Conservation (phyloP, 2,113 vertebrate species). For the Sinocyclocheilus anshuiensis region DNA sequence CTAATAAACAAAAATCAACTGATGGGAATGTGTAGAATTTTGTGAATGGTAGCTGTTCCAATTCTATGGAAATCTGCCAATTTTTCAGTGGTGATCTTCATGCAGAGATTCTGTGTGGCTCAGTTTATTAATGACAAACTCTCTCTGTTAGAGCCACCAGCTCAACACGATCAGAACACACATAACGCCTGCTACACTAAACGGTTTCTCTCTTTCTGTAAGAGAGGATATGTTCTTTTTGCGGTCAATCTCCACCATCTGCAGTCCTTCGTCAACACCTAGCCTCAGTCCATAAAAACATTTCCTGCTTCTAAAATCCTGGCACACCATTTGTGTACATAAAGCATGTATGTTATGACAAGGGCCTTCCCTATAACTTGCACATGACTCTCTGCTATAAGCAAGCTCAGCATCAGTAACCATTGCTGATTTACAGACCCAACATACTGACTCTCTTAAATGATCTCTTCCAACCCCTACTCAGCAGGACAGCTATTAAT, state of each 20-base stretch:
- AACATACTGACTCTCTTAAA: constrained; percentile 7
- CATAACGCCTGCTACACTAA: constrained; percentile 25
- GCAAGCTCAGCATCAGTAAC: constrained; percentile 46
- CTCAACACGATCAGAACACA: constrained; percentile 46
- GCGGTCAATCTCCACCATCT: constrained; percentile 57
- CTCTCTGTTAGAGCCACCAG: background rate
- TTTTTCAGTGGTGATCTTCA: background rate
- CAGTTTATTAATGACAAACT: constrained; percentile 28
- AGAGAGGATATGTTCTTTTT: constrained; percentile 42
- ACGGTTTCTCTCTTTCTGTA: constrained; percentile 26
- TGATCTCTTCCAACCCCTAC: constrained; percentile 20
- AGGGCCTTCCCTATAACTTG: constrained; percentile 52
- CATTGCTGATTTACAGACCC: constrained; percentile 50
- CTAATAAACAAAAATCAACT: background rate
- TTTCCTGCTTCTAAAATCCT: constrained; percentile 55
- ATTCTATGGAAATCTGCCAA: background rate
- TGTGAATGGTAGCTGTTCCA: background rate
- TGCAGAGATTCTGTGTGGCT: background rate
- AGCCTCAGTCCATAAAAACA: constrained; percentile 54
- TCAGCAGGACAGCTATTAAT: constrained; percentile 30
- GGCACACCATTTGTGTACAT: constrained; percentile 54
- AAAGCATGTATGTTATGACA: constrained; percentile 58
- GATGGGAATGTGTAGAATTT: background rate
- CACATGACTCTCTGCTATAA: constrained; percentile 53
- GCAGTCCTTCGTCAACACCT: constrained; percentile 59